phyloP scores from a whole-genome alignment of 2,113 vertebrate genomes.

The Thermophis baileyi region DNA sequence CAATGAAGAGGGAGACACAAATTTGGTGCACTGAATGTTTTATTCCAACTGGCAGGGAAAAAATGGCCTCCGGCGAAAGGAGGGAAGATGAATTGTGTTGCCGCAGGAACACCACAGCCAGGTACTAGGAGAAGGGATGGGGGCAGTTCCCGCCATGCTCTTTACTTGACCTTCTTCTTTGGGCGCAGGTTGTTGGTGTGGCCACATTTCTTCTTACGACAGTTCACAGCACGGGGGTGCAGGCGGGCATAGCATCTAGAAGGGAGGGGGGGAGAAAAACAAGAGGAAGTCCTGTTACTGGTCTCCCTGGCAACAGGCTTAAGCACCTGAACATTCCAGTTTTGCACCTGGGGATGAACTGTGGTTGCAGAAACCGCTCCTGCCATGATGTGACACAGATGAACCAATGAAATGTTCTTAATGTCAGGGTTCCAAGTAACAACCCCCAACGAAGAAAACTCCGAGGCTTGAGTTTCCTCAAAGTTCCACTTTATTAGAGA shows the following conservation, averaged over 20 bases:
- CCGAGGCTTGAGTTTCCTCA: too few relatives aligned
- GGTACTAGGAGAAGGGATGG: accelerated
- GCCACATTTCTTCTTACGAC: slow-evolving; percentile 97
- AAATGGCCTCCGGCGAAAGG: accelerated
- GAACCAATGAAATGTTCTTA: background rate
- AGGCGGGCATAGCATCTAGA: slow-evolving; percentile 88
- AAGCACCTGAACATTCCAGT: background rate
- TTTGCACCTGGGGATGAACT: background rate
- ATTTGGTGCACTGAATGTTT: background rate
- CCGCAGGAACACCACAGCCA: background rate
- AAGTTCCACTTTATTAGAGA: too few relatives aligned
- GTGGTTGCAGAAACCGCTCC: background rate
- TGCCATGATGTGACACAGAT: background rate
- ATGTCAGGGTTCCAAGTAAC: too few relatives aligned
- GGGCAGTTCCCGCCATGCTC: background rate
- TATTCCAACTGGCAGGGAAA: background rate
- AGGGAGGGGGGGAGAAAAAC: background rate
- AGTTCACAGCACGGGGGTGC: slow-evolving; percentile 94
- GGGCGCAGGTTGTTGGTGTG: slow-evolving; percentile 98
- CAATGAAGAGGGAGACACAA: background rate
- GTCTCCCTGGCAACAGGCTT: background rate
- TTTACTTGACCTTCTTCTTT: slow-evolving; percentile 99
- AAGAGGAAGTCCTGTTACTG: background rate
- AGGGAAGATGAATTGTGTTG: background rate
- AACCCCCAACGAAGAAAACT: too few relatives aligned